Conservation (phyloP, 2,888 invertebrate genomes). For the Amphiduros pacificus region DNA sequence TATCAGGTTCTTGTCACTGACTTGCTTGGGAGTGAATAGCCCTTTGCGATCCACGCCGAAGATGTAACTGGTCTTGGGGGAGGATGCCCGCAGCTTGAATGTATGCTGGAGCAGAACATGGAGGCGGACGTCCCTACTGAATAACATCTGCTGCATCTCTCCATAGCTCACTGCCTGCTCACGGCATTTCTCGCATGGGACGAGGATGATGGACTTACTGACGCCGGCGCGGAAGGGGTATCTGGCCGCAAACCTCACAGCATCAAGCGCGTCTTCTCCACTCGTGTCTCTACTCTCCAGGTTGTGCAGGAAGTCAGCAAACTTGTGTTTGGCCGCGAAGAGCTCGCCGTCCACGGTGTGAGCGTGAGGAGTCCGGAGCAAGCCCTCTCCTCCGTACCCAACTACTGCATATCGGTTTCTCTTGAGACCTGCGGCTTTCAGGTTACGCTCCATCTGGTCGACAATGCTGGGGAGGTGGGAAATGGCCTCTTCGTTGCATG, state of each 20-base stretch:
- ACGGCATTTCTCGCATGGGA: slow-evolving; percentile 79
- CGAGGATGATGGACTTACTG: slow-evolving; percentile 77
- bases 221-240: slow-evolving; percentile 82
- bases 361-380: slow-evolving; percentile 69
- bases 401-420: slow-evolving; percentile 70
- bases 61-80: slow-evolving; percentile 25
- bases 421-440: slow-evolving; percentile 36
- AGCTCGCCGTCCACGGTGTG: slow-evolving; percentile 64
- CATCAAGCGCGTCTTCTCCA: slow-evolving; percentile 59
- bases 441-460: slow-evolving; percentile 34
- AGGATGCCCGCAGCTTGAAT: slow-evolving; percentile 23
- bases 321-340: slow-evolving; percentile 34
- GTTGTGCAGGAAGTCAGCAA: slow-evolving; percentile 18
- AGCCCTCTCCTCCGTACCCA: slow-evolving; percentile 74
- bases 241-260: slow-evolving; percentile 68
- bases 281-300: slow-evolving; percentile 4
- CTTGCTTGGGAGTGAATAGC: slow-evolving; percentile 81
- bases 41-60: slow-evolving; percentile 58
- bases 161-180: slow-evolving; percentile 32
- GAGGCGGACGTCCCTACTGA: slow-evolving; percentile 24
- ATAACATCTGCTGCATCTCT: slow-evolving; percentile 24
- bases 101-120: slow-evolving; percentile 25
- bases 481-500: slow-evolving; percentile 75
- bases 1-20: slow-evolving; percentile 68
- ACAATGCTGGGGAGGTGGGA: slow-evolving; percentile 44